Base-by-base conservation (phyloP, 2,113 vertebrate genomes). In the Ia io region DNA sequence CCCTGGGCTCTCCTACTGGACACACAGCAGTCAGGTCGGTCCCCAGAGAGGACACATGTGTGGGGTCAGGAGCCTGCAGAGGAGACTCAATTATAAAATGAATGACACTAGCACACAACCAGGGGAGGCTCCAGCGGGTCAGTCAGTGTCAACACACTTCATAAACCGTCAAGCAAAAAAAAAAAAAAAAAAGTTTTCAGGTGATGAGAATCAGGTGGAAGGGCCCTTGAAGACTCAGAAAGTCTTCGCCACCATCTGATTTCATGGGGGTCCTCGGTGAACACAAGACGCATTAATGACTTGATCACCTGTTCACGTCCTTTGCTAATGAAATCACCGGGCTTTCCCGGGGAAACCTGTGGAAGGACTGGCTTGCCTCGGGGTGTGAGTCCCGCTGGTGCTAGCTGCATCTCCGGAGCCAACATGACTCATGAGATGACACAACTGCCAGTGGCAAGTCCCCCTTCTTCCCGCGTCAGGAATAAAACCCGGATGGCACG, bases 371-470 rank as follows among this genome's bases (percentile, higher is more conserved):
- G 84, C 71, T 94, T 32, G 95, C 95, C 96, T 90, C 87, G 85
- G 93, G 95, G 80, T 71, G 25, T 74, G 35, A 77, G 79, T 82
- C 47, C 92, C 10, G 3, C 80, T 30, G 67, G 91, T 67, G 78
- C 94, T 87, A 69, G 84, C 91, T 49, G 74, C 85, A 37, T 63
- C 83, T 71, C 88, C 65, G 40, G 78, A 0, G 7, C 89, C 93
- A 82, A 78, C 71, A 84, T 90, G 94, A 96, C 93, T 97, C 95
- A 83, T 4, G 32, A 74, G 76, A 90, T 32, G 88, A 95, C 90
- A 95, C 88, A 37, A 88, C 12, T 53, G 85, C 92, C 92, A 80
- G 22, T 1, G 35, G 90, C 92, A 35, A 93, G 88, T 70, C 89
- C 56, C 88, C 74, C 88, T 76, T 70, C n/a, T 12, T 90, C 94